Evolutionary conservation across 2,888 invertebrate species (phyloP).

Genomic region (Mimachlamys varia): DNA sequence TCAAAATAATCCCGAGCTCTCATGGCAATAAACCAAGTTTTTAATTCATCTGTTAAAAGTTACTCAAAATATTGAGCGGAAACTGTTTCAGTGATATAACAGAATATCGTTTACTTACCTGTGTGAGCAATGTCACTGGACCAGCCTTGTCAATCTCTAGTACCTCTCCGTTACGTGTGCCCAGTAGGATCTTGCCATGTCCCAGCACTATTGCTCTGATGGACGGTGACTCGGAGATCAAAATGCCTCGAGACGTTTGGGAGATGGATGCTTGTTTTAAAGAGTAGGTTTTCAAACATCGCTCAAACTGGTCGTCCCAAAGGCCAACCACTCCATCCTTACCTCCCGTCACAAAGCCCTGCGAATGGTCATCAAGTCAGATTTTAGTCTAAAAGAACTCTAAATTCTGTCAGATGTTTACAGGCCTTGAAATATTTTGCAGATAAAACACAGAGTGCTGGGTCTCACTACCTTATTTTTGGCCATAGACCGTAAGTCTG

Average conservation of each 20-base stretch:
- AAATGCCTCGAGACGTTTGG: conserved; percentile 72
- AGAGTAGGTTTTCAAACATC: conserved; percentile 79
- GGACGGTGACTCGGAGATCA: conserved; percentile 76
- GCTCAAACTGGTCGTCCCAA: conserved; percentile 81
- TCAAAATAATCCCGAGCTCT: too few species aligned
- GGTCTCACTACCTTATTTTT: too few species aligned
- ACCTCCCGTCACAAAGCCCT: conserved; percentile 82
- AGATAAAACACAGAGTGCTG: too few species aligned
- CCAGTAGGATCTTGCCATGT: conserved; percentile 81
- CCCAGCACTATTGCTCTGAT: conserved; percentile 80
- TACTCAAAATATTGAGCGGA: too few species aligned
- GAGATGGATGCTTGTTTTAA: conserved; percentile 76
- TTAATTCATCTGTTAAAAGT: too few species aligned
- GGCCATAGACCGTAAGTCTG: too few species aligned
- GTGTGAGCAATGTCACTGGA: conserved; percentile 77
- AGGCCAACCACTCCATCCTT: conserved; percentile 81
- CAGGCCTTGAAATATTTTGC: too few species aligned
- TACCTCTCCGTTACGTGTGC: conserved; percentile 81
- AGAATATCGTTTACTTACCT: conserved; percentile 67
- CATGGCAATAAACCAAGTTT: too few species aligned
- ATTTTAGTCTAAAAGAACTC: background rate
- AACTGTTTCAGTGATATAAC: too few species aligned
- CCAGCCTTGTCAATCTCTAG: conserved; percentile 81
- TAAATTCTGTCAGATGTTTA: too few species aligned
- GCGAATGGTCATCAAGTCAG: conserved; percentile 38